Percentiles rank a stretch among this genome's conserved stretches.
phyloP scores from a whole-genome alignment of 2,888 invertebrate genomes.

The Xestoiulus laeticollis region DNA sequence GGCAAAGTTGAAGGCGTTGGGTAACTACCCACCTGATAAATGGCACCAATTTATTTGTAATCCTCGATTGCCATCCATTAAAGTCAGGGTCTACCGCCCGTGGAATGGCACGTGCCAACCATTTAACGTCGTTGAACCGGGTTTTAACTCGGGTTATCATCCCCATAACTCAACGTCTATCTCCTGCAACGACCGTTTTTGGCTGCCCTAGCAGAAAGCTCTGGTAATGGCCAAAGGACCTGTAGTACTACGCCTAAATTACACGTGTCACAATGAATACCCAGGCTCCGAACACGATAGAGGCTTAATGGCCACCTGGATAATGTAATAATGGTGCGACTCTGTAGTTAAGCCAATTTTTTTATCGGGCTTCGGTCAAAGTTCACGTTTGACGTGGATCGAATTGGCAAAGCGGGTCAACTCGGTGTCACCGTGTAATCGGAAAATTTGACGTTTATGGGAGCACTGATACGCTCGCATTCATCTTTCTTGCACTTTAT shows the following conservation, averaged over 20 bases:
- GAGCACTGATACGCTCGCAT: constrained; percentile 2
- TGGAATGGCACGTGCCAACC: constrained; percentile 25
- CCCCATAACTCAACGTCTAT: constrained; percentile 38
- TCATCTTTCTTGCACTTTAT: constrained; percentile 10
- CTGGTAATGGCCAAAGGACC: neutral
- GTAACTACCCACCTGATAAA: constrained; percentile 45
- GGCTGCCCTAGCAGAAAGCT: neutral
- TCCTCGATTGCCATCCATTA: constrained; percentile 21
- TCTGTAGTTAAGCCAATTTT: neutral
- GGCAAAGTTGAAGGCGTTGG: constrained; percentile 3
- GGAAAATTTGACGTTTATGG: neutral
- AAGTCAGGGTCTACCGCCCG: constrained; percentile 29
- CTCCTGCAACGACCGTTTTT: neutral
- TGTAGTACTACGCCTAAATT: neutral
- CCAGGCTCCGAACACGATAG: neutral
- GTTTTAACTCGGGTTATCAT: constrained; percentile 44
- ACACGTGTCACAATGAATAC: too few species aligned
- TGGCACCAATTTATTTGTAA: constrained; percentile 36
- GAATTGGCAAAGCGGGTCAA: neutral
- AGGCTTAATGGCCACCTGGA: neutral
- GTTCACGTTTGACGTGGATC: neutral
- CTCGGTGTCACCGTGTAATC: neutral
- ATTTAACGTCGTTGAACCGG: constrained; percentile 32
- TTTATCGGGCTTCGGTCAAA: neutral
- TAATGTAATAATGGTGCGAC: neutral